Conservation (phyloP, 2,888 invertebrate species). For the Crossocerus cetratus region DNA sequence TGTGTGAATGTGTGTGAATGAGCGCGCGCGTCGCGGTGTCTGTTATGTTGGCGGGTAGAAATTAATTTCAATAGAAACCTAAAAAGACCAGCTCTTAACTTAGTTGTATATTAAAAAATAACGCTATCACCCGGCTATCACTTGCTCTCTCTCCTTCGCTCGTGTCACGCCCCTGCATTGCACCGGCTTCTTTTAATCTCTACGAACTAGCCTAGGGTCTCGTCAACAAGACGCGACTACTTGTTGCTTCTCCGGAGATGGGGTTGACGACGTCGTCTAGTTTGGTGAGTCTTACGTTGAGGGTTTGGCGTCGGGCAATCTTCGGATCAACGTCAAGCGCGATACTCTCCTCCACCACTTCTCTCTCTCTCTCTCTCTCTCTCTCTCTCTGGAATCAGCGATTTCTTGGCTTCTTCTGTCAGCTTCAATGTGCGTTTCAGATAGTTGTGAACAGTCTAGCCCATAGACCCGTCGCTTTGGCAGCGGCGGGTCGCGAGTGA, state of each 20-base stretch:
- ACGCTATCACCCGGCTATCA: slow-evolving; percentile 33
- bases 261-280: slow-evolving; percentile 33
- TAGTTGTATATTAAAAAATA: slow-evolving; percentile 69
- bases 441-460: not conserved
- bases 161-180: not conserved
- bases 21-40: not conserved
- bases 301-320: slow-evolving; percentile 42
- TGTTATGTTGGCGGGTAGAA: slow-evolving; percentile 42
- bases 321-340: slow-evolving; percentile 40
- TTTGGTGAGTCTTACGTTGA: slow-evolving; percentile 59
- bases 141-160: not conserved
- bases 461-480: not conserved
- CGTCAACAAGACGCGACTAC: not conserved
- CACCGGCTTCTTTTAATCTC: not conserved
- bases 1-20: slow-evolving; percentile 9
- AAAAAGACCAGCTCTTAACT: slow-evolving; percentile 67
- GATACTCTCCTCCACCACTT: slow-evolving; percentile 25
- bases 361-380: slow-evolving; percentile 16
- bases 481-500: not conserved
- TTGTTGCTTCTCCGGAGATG: not conserved
- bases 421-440: slow-evolving; percentile 1
- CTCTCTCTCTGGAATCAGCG: not conserved
- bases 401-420: not conserved
- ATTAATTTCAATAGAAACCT: slow-evolving; percentile 68
- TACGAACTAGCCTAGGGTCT: slow-evolving; percentile 5